Percentiles rank a stretch among this genome's conserved stretches.
phyloP scores from a whole-genome alignment of 2,888 invertebrate species.

The Gari tellinella region DNA sequence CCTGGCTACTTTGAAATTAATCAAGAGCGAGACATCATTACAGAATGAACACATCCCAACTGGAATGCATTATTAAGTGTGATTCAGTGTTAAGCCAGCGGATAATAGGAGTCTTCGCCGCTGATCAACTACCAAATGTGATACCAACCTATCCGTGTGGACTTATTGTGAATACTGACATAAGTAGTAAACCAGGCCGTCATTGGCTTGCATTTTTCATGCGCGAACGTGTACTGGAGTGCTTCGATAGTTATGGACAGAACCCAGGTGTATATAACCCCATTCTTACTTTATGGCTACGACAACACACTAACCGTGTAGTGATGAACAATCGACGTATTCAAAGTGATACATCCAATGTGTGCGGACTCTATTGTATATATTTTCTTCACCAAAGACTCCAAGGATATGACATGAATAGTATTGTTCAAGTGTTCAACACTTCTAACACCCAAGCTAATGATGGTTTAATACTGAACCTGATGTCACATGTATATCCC shows the following conservation, averaged over 20 bases:
- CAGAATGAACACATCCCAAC: constrained; percentile 37
- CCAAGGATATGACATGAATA: not conserved
- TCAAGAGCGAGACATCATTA: constrained; percentile 25
- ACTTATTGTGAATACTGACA: constrained; percentile 7
- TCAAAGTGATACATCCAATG: too few species aligned
- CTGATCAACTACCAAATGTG: constrained; percentile 17
- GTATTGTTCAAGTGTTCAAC: not conserved
- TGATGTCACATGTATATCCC: too few species aligned
- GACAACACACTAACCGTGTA: not conserved
- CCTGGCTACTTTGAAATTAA: constrained; percentile 25
- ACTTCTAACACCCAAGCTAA: not conserved
- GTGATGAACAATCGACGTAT: not conserved
- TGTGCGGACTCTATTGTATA: too few species aligned
- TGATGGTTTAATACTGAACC: not conserved
- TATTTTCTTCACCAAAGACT: not conserved
- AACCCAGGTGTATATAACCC: not conserved
- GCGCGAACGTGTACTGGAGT: not conserved
- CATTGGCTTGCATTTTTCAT: constrained; percentile 5
- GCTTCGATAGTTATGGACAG: constrained; percentile 14
- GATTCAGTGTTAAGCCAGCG: constrained; percentile 9
- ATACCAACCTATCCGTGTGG: constrained; percentile 8
- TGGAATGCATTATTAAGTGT: constrained; percentile 33
- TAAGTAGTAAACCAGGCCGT: not conserved
- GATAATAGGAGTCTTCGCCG: constrained; percentile 26
- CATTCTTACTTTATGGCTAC: too few species aligned